Percentiles rank a stretch among this genome's conserved stretches.
These are phyloP conservation scores for Climacteris rufus DNA, from an alignment of 2,113 vertebrate species.

Conservation along the genomic window DNA sequence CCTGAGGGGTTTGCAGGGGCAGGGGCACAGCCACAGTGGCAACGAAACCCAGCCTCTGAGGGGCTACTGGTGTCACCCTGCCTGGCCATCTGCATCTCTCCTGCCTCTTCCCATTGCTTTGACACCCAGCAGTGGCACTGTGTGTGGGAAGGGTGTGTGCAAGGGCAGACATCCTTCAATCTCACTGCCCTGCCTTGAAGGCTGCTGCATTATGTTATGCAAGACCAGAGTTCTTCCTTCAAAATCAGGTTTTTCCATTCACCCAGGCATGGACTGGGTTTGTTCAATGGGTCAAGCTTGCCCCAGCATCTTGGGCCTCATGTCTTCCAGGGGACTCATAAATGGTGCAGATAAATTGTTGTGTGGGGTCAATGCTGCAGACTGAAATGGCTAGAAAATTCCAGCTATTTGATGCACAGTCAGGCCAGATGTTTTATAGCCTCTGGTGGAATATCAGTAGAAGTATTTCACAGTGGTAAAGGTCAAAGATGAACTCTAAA, in stretches of 20 bases:
- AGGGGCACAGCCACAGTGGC: not conserved
- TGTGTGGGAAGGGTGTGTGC: accelerated
- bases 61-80: not conserved
- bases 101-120: not conserved
- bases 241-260: not conserved
- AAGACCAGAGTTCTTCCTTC: not conserved
- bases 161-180: not conserved
- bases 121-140: not conserved
- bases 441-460: slow-evolving; percentile 48
- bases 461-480: slow-evolving; percentile 26
- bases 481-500: slow-evolving; percentile 47
- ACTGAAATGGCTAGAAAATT: slow-evolving; percentile 31
- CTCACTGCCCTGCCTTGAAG: not conserved
- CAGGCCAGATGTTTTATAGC: slow-evolving; percentile 53
- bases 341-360: slow-evolving; percentile 1
- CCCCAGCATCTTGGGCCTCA: not conserved
- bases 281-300: not conserved
- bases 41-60: not conserved
- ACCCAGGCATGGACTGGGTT: accelerated
- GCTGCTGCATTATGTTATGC: not conserved
- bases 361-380: not conserved
- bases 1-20: not conserved
- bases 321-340: not conserved
- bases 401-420: slow-evolving; percentile 21
- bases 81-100: not conserved